Base-by-base conservation (phyloP, 2,113 vertebrate genomes). In the Machaerirhynchus nigripectus region DNA sequence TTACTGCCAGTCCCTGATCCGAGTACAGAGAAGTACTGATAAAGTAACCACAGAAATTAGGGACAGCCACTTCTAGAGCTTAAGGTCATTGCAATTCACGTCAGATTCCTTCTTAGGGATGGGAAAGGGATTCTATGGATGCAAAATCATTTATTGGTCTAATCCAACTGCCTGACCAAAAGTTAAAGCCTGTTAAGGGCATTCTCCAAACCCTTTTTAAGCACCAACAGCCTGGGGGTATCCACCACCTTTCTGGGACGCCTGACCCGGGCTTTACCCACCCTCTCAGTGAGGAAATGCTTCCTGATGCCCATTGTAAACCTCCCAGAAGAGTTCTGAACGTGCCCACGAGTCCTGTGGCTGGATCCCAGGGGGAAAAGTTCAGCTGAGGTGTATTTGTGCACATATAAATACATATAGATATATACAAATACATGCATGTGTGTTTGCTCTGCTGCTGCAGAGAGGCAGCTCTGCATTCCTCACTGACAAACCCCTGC, bases 321-420 rank as follows among this genome's bases (percentile, higher is more conserved):
- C 7, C 28, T 37, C 26, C 13, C 33, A 20, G 18, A 2, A 6
- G 24, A 46, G 22, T 15, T 80, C 17, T 56, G 61, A 46, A 7
- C 52, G 27, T 52, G 27, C 37, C 73, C 35, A 33, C 0, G 0
- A 3, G 2, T 8, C 47, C 50, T 18, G 0, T 9, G 21, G 1
- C 44, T 11, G 40, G 10, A 44, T 23, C 19, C 35, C 22, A 18
- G 61, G 5, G 10, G n/a, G 33, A 49, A 27, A 37, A 19, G 9
- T 4, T 44, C 68, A 39, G 1, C 7, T 47, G 7, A 5, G 9
- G 10, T 11, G 37, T 7, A 7, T 35, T 18, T 19, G 15, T 17
- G 4, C 19, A 23, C 7, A 5, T 2, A 59, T 24, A 55, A 31
- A 55, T 2, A 13, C 30, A 11, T 20, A 53, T 19, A 30, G 30